A percentile compares a stretch with the other conserved stretches of the same genome.
These are phyloP conservation scores for Platerodrilus igneus DNA, from an alignment of 2,888 invertebrate genomes.

Conservation along the genomic window DNA sequence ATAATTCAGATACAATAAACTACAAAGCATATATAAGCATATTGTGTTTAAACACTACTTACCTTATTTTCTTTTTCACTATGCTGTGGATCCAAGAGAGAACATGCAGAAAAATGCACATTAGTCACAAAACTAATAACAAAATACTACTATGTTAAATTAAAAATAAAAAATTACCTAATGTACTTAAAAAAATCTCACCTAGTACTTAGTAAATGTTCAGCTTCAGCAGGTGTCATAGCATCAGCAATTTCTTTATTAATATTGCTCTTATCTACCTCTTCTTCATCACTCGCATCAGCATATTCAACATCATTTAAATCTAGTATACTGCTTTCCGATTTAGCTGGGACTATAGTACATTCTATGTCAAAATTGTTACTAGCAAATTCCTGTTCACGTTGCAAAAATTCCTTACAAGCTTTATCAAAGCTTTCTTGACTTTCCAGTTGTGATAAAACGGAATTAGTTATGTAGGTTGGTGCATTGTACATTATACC, in stretches of 20 bases:
- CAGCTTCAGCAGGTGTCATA: slow-evolving; percentile 85
- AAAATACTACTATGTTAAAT: slow-evolving; percentile 17
- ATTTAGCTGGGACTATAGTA: slow-evolving; percentile 43
- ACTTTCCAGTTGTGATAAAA: slow-evolving; percentile 43
- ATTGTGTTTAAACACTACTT: slow-evolving; percentile 46
- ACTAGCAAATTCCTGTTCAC: slow-evolving; percentile 18
- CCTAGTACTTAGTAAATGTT: slow-evolving; percentile 81
- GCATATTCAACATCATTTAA: slow-evolving; percentile 56
- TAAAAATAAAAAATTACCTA: too few species aligned
- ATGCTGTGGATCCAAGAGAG: slow-evolving; percentile 61
- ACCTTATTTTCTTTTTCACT: slow-evolving; percentile 82
- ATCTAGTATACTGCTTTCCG: slow-evolving; percentile 55
- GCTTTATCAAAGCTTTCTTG: slow-evolving; percentile 38
- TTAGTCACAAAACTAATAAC: slow-evolving; percentile 30
- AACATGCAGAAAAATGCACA: slow-evolving; percentile 49
- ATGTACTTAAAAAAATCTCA: slow-evolving; percentile 48
- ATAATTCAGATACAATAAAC: background rate
- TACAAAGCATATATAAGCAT: slow-evolving; percentile 6
- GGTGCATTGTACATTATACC: slow-evolving; percentile 43
- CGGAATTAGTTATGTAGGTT: slow-evolving; percentile 39
- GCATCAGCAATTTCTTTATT: slow-evolving; percentile 50
- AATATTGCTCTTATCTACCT: slow-evolving; percentile 34
- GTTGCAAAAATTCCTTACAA: slow-evolving; percentile 21
- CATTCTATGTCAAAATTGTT: slow-evolving; percentile 34
- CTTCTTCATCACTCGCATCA: slow-evolving; percentile 53